Evolutionary conservation across 2,888 invertebrate genomes (phyloP), one percentile per base, ranked within the genome.

Genomic region (Dryococelus australis): DNA sequence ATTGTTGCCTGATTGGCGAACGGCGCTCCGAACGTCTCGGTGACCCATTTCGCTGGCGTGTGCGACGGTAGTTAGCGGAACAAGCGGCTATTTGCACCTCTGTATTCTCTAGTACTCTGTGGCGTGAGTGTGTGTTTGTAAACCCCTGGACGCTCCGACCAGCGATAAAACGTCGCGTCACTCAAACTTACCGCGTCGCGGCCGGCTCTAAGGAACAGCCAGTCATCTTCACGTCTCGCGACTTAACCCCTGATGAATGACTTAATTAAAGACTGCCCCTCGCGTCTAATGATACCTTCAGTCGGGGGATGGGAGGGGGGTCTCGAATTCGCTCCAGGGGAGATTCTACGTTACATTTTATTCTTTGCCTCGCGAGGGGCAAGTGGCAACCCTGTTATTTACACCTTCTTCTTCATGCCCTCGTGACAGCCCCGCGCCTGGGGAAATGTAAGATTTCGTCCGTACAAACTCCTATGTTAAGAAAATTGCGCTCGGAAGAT

Each of bases 371-470:
- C 65, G 8, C 65, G 65, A 65, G 65, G 65, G n/a, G n/a, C 65
- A n/a, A 65, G 65, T 85, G 78, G 78, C 43, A 78, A 84, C 81
- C 53, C 81, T 83, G 80, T 86, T 86, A 86, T 86, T 86, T 86
- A 83, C 86, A 86, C 81, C 86, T 86, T 86, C 84, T 86, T 86
- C 27, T 80, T 83, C 51, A 79, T 81, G 86, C 28, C 35, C 83
- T 43, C 83, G 28, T 83, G 83, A 83, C 83, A 83, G 83, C 83
- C 35, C 20, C 8, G 83, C n/a, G 83, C 43, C 83, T 16, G 8
- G 43, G 35, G 83, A 83, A 83, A 83, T 83, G n/a, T 83, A 35
- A 83, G 20, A 83, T 83, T 83, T 83, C 43, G 43, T 24, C 43
- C 83, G 12, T 83, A 35, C 83, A n/a, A 83, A 83, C 83, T 27